A percentile compares a stretch with the other conserved stretches of the same genome.
Evolutionary conservation across 2,888 invertebrate genomes (phyloP).

Genomic region (Microctonus brassicae): DNA sequence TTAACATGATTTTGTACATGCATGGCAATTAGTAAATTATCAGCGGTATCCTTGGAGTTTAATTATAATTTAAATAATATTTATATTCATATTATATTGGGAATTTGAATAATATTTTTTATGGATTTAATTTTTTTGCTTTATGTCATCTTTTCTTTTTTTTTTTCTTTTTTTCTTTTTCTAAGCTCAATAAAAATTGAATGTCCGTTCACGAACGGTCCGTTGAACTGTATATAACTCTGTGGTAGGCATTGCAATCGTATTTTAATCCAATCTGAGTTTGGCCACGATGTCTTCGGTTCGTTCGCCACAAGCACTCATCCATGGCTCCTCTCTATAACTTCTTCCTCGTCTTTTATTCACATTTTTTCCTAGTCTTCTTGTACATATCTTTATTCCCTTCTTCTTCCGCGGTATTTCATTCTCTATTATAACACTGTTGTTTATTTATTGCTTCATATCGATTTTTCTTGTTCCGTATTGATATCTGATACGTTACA

Average conservation of each 20-base stretch:
- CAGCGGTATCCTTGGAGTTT: no score
- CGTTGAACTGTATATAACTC: background rate
- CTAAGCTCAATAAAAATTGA: background rate
- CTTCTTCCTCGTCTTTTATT: background rate
- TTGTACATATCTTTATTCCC: background rate
- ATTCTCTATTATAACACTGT: no score
- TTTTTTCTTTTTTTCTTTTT: background rate
- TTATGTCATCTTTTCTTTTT: background rate
- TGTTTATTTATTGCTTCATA: no score
- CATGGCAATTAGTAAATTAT: no score
- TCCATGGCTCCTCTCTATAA: conserved; percentile 17
- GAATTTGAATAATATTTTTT: no score
- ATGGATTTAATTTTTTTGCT: background rate
- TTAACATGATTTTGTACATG: no score
- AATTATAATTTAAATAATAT: no score
- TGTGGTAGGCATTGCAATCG: conserved; percentile 9
- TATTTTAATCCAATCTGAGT: conserved; percentile 29
- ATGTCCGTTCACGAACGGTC: background rate
- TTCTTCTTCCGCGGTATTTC: no score
- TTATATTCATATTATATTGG: no score
- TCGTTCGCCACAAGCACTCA: conserved; percentile 16
- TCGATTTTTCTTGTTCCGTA: no score
- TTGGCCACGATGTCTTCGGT: conserved; percentile 9
- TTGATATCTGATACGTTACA: no score
- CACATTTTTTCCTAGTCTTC: background rate